These are phyloP conservation scores for Acrocephalus kingi DNA, from an alignment of 2,113 vertebrate genomes.

Conservation along the genomic window DNA sequence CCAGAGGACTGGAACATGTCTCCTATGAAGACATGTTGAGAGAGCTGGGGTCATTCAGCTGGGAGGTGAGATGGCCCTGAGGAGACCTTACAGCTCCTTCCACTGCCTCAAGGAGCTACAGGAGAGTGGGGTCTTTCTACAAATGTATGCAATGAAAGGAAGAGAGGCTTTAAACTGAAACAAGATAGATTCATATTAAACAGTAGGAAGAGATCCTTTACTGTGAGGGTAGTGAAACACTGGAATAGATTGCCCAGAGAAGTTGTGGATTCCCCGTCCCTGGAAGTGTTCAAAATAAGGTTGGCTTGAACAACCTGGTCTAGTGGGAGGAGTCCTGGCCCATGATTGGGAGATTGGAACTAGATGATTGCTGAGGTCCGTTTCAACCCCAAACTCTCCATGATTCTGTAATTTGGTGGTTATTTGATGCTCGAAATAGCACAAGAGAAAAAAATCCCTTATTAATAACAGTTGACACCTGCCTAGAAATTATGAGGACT, in stretches of 20 bases:
- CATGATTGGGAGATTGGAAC: not conserved
- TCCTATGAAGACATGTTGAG: not conserved
- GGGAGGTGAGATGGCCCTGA: not conserved
- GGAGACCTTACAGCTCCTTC: not conserved
- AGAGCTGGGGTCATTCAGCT: not conserved
- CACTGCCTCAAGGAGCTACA: too few species aligned
- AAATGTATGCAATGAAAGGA: not conserved
- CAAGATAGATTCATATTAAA: not conserved
- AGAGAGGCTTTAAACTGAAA: not conserved
- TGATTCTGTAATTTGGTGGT: not conserved
- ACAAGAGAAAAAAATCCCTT: not conserved
- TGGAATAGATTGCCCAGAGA: not conserved
- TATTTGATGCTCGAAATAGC: not conserved
- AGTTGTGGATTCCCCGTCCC: not conserved
- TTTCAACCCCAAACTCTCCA: not conserved
- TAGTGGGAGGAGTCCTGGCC: not conserved
- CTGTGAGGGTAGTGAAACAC: not conserved
- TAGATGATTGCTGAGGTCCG: fast-evolving
- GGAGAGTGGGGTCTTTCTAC: not conserved
- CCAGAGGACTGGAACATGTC: not conserved
- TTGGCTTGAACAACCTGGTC: not conserved
- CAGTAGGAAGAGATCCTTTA: not conserved
- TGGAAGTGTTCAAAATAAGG: not conserved
- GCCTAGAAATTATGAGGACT: not conserved
- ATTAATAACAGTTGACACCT: not conserved